Conservation (phyloP, 2,113 vertebrate species). For the Laticauda colubrina region DNA sequence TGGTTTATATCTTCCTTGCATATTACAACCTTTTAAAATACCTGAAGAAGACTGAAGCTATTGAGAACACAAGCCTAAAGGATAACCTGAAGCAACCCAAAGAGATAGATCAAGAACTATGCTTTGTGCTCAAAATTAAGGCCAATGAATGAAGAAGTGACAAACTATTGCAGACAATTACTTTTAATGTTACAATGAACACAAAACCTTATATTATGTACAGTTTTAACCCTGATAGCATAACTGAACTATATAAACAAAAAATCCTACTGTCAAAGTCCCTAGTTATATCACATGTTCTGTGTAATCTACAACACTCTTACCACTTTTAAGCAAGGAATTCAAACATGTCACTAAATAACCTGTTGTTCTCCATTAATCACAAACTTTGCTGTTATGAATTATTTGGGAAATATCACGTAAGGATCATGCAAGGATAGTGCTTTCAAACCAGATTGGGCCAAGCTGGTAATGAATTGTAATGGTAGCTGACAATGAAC, state of each 20-base stretch:
- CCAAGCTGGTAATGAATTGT: neutral
- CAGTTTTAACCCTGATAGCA: neutral
- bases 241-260: neutral
- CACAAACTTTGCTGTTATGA: neutral
- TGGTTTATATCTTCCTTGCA: neutral
- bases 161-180: neutral
- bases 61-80: neutral
- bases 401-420: neutral
- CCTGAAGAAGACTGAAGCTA: neutral
- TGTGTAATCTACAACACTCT: neutral
- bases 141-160: slow-evolving; percentile 1
- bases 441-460: neutral
- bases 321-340: slow-evolving; percentile 12
- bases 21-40: neutral
- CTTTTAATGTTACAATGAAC: neutral
- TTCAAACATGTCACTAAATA: slow-evolving; percentile 12
- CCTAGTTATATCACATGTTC: slow-evolving; percentile 19
- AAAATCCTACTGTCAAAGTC: neutral
- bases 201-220: neutral
- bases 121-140: neutral
- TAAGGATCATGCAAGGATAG: neutral
- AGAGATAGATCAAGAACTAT: neutral
- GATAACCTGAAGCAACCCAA: neutral
- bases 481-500: neutral
- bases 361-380: neutral